Base-by-base conservation (phyloP, 2,797 vertebrate genomes). In the Anguilla obscura region DNA sequence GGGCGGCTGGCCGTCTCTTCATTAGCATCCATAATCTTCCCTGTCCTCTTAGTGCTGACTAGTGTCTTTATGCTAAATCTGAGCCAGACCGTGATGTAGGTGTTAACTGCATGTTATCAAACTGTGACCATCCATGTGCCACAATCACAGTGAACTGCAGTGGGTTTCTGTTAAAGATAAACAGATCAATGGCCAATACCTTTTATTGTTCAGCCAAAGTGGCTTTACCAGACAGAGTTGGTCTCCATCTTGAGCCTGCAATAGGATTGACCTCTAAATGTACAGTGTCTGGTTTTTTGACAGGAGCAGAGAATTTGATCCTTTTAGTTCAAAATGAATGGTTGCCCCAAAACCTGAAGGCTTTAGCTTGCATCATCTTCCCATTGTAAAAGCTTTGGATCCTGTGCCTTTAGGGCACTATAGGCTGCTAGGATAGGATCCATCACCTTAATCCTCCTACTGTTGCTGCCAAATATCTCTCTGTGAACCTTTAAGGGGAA, bases 381-480 rank as follows among this genome's bases (percentile, higher is more conserved):
- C 63, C 82, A 85, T 50, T 88, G 90, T 92, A 91, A 94, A 94
- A 91, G 94, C 91, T 92, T 92, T 91, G 91, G 89, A 88, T 90
- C 89, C 91, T 93, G 88, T 93, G 93, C 92, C 93, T 93, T 91
- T 88, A 91, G 92, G 93, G 92, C 89, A 87, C 50, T 82, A 90
- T 82, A 90, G 84, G 7, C 12, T 33, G 40, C 54, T 16, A 10
- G 74, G 18, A 84, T 86, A 83, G 84, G 88, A 92, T 94, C 91
- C 91, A 91, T 95, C 93, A 92, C 90, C 89, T 91, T 93, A 91
- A 94, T 92, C 92, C 85, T 84, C 87, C 87, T 90, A 89, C 87
- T 88, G 88, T 90, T 93, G 89, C 88, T 86, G n/a, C 89, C 40
- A 91, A 24, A 89, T 91, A 90, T 93, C 87, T 91, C 88, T 87